Conservation (phyloP, 2,888 invertebrate species). For the Drosophila maculinotata region DNA sequence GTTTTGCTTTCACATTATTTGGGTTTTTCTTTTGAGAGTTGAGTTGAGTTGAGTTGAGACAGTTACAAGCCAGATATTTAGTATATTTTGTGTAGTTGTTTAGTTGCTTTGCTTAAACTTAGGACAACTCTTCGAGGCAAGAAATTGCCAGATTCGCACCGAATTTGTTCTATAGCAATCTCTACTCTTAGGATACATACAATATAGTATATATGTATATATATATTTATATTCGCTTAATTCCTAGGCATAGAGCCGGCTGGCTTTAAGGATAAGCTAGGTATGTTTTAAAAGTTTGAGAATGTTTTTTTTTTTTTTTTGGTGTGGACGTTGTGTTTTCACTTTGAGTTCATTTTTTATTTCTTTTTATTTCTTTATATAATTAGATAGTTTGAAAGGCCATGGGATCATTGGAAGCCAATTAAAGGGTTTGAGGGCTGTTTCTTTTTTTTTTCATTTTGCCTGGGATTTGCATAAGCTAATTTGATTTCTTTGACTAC, state of each 20-base stretch:
- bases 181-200: conserved; percentile 22
- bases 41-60: conserved; percentile 18
- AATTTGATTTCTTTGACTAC: conserved; percentile 23
- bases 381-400: conserved; percentile 32
- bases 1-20: conserved; percentile 34
- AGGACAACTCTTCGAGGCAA: conserved; percentile 17
- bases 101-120: conserved; percentile 46
- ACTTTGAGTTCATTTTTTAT: conserved; percentile 38
- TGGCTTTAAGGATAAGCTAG: conserved; percentile 44
- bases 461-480: conserved; percentile 19
- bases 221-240: conserved; percentile 28
- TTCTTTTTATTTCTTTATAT: neutral
- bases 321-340: conserved; percentile 67
- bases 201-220: conserved; percentile 13
- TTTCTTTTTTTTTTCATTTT: conserved; percentile 19
- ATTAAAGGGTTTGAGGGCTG: conserved; percentile 20
- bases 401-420: conserved; percentile 43
- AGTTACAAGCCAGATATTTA: conserved; percentile 43
- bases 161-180: conserved; percentile 4
- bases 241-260: conserved; percentile 31
- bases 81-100: conserved; percentile 39
- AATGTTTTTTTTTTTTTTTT: conserved; percentile 17
- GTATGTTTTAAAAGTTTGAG: conserved; percentile 44
- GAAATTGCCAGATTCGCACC: neutral
- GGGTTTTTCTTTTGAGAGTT: conserved; percentile 7